Evolutionary conservation across 2,113 vertebrate genomes (phyloP), one percentile per base, ranked within the genome.

Genomic region (Hemicordylus capensis): DNA sequence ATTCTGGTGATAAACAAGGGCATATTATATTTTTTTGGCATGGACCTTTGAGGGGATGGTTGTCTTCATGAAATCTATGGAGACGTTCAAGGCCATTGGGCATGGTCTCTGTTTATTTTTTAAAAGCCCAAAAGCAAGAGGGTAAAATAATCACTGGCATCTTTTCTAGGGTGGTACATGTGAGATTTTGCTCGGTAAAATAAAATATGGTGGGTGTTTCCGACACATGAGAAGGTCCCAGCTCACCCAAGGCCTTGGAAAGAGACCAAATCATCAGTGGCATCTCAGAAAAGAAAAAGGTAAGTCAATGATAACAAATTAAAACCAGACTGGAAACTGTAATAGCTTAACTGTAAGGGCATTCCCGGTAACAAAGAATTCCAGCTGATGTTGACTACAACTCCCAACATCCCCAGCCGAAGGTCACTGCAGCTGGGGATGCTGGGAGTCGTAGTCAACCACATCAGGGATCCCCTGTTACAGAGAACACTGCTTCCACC

Each of bases 1-100:
- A 89, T 94, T 94, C 94, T 95, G 94, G 92, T 95, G 94, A 93
- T 85, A 90, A 92, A 85, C 89, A 94, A 91, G 54, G 87, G 2
- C 10, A 20, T 6, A 69, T 34, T 9, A 89, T 90, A 86, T 3
- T n/a, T 64, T 31, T 85, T 89, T 89, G 93, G 90, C 87, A 86
- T 87, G 76, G 86, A 64, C 42, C 82, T 85, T 89, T 85, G 2
- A 79, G 11, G 63, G 1, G 17, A 83, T 78, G n/a, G 75, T 72
- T 46, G 70, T 61, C 26, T 26, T 19, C 82, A 81, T 79, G 46
- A 59, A 85, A 74, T 76, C 54, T 39, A 1, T 69, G 39, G 61
- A 81, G 81, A 85, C 44, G 85, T 85, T 78, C 12, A 78, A 87
- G 59, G 42, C 48, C 17, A 69, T 61, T 76, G 66, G 3, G 11